Conservation (phyloP, 2,888 invertebrate species). For the Seira musarum region DNA sequence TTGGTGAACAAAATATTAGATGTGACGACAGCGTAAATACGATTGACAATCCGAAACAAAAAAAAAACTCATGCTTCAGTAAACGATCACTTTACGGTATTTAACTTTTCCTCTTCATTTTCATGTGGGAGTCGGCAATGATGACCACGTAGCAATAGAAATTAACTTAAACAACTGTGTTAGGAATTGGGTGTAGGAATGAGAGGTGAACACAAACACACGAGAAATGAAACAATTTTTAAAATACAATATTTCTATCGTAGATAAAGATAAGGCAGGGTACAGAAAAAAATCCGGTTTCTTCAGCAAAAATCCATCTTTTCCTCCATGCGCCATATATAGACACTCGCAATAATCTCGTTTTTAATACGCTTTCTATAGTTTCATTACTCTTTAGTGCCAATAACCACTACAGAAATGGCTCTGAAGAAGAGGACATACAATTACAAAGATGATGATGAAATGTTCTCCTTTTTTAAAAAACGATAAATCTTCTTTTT, state of each 20-base stretch:
- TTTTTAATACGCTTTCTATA: slow-evolving; percentile 43
- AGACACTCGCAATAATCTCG: slow-evolving; percentile 57
- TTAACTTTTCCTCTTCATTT: not conserved
- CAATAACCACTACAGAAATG: slow-evolving; percentile 20
- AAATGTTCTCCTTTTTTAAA: slow-evolving; percentile 45
- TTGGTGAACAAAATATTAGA: too few relatives aligned
- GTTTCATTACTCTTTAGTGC: slow-evolving; percentile 39
- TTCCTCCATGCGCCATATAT: slow-evolving; percentile 57
- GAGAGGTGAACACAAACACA: not conserved
- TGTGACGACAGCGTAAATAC: not conserved
- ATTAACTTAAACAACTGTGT: not conserved
- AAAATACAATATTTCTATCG: slow-evolving; percentile 12
- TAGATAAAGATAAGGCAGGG: slow-evolving; percentile 14
- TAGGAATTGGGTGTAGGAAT: not conserved
- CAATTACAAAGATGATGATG: slow-evolving; percentile 28
- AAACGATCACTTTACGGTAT: not conserved
- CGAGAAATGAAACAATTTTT: slow-evolving; percentile 2
- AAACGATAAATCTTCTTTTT: slow-evolving; percentile 15
- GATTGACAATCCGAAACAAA: not conserved
- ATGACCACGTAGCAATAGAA: not conserved
- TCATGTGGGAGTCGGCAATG: not conserved
- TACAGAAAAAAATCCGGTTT: slow-evolving; percentile 46
- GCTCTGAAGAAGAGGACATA: not conserved
- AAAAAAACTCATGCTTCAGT: not conserved
- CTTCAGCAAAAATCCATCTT: slow-evolving; percentile 20